Evolutionary conservation across 2,797 vertebrate species (phyloP).

Genomic region (Tapera naevia): DNA sequence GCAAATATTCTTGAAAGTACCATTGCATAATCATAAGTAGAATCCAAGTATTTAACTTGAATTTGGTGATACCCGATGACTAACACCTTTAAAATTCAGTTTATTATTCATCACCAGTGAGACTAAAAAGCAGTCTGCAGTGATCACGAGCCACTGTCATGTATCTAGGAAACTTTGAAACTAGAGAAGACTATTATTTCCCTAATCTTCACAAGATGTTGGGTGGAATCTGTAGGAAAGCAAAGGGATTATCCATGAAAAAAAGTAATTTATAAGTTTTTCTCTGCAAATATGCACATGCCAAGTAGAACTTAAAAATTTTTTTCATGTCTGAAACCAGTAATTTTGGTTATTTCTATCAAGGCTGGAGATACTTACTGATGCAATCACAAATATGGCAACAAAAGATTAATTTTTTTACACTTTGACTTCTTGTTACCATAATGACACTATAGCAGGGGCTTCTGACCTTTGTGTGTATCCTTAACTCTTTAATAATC

Average conservation of each 20-base stretch:
- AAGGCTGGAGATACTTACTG: background rate
- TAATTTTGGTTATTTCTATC: background rate
- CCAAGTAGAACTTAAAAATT: background rate
- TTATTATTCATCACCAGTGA: background rate
- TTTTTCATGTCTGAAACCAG: background rate
- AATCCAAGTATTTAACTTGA: background rate
- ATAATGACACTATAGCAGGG: background rate
- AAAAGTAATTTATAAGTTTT: background rate
- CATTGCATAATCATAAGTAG: background rate
- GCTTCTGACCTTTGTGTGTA: background rate
- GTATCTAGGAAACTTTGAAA: background rate
- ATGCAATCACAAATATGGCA: background rate
- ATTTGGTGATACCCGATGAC: background rate
- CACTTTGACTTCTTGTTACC: background rate
- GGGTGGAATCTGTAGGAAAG: background rate
- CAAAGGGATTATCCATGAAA: background rate
- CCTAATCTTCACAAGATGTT: background rate
- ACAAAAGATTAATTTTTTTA: background rate
- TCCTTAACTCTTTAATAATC: background rate
- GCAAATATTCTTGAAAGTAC: background rate
- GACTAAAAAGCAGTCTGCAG: background rate
- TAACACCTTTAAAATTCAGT: background rate
- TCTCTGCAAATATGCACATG: background rate
- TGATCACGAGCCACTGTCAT: background rate
- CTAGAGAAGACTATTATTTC: background rate